phyloP scores from a whole-genome alignment of 2,797 vertebrate species.

The Garrulus glandarius region DNA sequence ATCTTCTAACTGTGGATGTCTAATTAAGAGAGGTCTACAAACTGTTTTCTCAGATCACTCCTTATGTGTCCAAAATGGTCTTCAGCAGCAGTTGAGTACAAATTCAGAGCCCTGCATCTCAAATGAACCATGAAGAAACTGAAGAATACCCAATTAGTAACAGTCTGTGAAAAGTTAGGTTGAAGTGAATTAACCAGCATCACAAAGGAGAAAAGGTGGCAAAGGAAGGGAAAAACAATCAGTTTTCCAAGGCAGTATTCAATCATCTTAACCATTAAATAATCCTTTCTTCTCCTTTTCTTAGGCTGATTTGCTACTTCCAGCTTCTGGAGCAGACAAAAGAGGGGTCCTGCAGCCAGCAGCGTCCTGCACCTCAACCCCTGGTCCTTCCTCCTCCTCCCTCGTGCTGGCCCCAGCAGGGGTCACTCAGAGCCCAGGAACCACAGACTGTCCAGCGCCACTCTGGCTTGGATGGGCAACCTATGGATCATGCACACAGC shows the following conservation, averaged over 20 bases:
- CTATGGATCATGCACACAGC: accelerated
- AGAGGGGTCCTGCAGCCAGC: not conserved
- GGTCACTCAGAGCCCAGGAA: constrained; percentile 65
- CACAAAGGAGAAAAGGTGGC: constrained; percentile 59
- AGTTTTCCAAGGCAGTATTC: constrained; percentile 41
- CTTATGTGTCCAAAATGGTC: constrained; percentile 52
- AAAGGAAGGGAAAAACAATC: constrained; percentile 56
- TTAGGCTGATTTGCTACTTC: constrained; percentile 11
- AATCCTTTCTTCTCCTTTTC: constrained; percentile 51
- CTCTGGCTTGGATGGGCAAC: not conserved
- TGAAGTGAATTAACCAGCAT: constrained; percentile 56
- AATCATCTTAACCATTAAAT: constrained; percentile 43
- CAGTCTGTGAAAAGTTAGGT: constrained; percentile 67
- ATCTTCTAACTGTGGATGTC: constrained; percentile 40
- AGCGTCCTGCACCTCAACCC: not conserved
- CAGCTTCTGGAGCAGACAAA: constrained; percentile 16
- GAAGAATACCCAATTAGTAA: constrained; percentile 69
- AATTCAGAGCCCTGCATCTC: constrained; percentile 51
- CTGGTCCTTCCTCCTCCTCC: constrained; percentile 31
- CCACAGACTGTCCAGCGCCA: not conserved
- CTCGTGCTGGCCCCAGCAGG: constrained; percentile 55
- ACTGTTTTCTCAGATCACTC: constrained; percentile 36
- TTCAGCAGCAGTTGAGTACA: constrained; percentile 46
- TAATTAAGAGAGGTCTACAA: constrained; percentile 49
- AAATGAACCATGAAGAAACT: constrained; percentile 63